Evolutionary conservation across 2,888 invertebrate genomes (phyloP).

Genomic region (Agriopis aurantiaria): DNA sequence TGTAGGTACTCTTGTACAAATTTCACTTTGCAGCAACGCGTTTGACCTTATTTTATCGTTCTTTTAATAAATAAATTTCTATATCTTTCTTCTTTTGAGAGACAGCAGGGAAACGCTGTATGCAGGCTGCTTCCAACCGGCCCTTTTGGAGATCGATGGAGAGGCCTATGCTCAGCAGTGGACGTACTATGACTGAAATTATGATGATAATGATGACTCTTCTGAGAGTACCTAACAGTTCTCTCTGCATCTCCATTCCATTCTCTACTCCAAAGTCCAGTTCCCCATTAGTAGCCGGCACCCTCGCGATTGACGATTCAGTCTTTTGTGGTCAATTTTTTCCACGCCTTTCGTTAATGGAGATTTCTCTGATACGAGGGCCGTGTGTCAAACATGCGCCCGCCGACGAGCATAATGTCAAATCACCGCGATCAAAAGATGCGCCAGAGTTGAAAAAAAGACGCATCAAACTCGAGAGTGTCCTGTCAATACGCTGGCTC

Average conservation of each 20-base stretch:
- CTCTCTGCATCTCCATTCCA: constrained; percentile 50
- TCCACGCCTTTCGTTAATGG: constrained; percentile 81
- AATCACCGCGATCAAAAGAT: constrained; percentile 80
- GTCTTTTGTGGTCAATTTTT: constrained; percentile 78
- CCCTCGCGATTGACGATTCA: constrained; percentile 82
- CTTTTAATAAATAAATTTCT: too few relatives aligned
- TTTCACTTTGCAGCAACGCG: too few relatives aligned
- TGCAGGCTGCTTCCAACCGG: too few relatives aligned
- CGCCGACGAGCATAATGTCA: constrained; percentile 68
- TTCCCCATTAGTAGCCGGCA: constrained; percentile 81
- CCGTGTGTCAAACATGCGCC: constrained; percentile 73
- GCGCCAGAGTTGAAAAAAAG: constrained; percentile 59
- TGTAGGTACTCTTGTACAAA: too few relatives aligned
- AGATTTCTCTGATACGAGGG: constrained; percentile 76
- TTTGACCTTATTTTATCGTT: too few relatives aligned
- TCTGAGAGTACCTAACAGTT: too few relatives aligned
- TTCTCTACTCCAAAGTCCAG: constrained; percentile 47
- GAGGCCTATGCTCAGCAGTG: too few relatives aligned
- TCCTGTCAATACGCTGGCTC: constrained; percentile 70
- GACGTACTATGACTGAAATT: too few relatives aligned
- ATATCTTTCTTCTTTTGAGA: too few relatives aligned
- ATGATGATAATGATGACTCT: too few relatives aligned
- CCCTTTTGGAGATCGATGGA: too few relatives aligned
- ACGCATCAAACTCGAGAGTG: constrained; percentile 59
- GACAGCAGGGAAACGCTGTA: too few relatives aligned